Evolutionary conservation across 2,888 invertebrate species (phyloP).

Genomic region (Phalera bucephala): DNA sequence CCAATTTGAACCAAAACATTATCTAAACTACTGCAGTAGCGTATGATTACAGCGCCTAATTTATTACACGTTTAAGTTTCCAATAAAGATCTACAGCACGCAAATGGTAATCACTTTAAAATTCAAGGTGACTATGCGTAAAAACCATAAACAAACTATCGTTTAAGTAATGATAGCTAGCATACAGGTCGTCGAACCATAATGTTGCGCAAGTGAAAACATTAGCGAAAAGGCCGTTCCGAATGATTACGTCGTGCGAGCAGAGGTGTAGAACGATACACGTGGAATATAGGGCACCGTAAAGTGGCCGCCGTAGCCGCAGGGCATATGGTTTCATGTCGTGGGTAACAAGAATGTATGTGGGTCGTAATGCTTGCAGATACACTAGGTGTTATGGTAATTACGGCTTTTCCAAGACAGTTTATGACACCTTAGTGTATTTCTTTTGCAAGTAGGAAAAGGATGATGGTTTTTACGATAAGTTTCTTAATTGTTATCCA

Average conservation of each 20-base stretch:
- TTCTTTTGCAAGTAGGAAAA: background rate
- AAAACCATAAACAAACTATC: constrained; percentile 28
- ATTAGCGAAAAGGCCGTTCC: constrained; percentile 40
- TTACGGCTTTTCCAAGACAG: constrained; percentile 14
- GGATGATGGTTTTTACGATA: background rate
- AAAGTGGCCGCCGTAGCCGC: constrained; percentile 14
- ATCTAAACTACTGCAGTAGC: background rate
- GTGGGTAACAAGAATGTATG: constrained; percentile 10
- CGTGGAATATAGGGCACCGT: constrained; percentile 13
- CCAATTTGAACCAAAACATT: background rate
- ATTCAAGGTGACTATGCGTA: constrained; percentile 29
- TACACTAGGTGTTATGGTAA: constrained; percentile 10
- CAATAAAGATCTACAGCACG: too few relatives aligned
- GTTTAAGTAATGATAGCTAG: constrained; percentile 10
- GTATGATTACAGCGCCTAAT: background rate
- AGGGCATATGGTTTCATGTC: constrained; percentile 4
- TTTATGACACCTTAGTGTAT: constrained; percentile 9
- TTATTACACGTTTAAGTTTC: too few relatives aligned
- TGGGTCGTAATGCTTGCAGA: constrained; percentile 9
- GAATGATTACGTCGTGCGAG: constrained; percentile 21
- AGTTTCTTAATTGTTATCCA: too few relatives aligned
- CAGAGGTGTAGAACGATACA: constrained; percentile 18
- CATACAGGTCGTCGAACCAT: constrained; percentile 24
- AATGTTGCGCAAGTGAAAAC: constrained; percentile 45
- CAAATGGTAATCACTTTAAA: constrained; percentile 8